phyloP scores from a whole-genome alignment of 2,113 vertebrate species.

The Antechinus flavipes region DNA sequence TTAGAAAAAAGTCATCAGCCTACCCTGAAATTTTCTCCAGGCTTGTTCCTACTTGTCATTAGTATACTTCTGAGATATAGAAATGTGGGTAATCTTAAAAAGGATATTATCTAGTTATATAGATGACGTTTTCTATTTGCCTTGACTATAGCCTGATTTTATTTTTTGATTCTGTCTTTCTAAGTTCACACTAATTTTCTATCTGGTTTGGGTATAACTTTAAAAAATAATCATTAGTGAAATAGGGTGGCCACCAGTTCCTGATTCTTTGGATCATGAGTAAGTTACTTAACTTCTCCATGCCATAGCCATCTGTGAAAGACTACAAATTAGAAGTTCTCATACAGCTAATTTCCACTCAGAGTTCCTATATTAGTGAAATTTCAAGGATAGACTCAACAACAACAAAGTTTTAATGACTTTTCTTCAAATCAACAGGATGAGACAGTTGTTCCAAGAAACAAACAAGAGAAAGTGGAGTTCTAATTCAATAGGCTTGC shows the following conservation, averaged over 20 bases:
- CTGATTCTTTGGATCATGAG: not conserved
- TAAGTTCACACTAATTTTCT: not conserved
- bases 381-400: not conserved
- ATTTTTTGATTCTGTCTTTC: constrained; percentile 7
- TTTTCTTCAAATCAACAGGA: not conserved
- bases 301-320: not conserved
- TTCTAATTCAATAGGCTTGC: not conserved
- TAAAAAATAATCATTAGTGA: not conserved
- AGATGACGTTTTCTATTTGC: not conserved
- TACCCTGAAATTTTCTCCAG: not conserved
- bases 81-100: not conserved
- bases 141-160: not conserved
- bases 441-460: not conserved
- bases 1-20: not conserved
- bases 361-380: not conserved
- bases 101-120: not conserved
- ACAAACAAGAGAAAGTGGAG: not conserved
- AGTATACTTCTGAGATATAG: not conserved
- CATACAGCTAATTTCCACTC: not conserved
- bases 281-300: not conserved
- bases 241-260: not conserved
- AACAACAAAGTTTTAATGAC: not conserved
- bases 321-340: not conserved
- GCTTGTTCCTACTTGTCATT: not conserved
- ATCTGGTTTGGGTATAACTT: not conserved